Evolutionary conservation across 2,797 vertebrate genomes (phyloP).

Genomic region (Hydrophis major): DNA sequence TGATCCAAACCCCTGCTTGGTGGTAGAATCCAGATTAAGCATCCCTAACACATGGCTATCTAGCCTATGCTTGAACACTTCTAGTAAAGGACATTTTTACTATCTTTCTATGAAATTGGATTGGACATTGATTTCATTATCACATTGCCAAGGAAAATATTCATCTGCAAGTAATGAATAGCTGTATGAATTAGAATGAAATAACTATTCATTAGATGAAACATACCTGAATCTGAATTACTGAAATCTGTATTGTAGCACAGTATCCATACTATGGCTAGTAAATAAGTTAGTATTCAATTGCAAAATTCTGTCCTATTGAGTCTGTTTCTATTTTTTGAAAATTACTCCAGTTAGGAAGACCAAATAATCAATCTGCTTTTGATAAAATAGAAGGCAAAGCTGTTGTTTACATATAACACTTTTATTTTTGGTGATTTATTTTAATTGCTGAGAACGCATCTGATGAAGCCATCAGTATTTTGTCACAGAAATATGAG

Average conservation of each 20-base stretch:
- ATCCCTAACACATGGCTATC: background rate
- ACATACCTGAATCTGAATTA: background rate
- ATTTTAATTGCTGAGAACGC: background rate
- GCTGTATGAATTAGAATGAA: constrained; percentile 2
- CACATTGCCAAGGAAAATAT: background rate
- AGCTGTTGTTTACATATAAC: constrained; percentile 5
- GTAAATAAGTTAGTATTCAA: background rate
- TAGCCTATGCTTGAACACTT: background rate
- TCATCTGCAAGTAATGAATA: background rate
- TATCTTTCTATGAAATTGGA: background rate
- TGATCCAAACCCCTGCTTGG: background rate
- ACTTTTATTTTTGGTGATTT: constrained; percentile 5
- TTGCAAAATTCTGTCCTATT: background rate
- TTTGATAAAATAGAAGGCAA: constrained; percentile 11
- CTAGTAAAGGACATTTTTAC: background rate
- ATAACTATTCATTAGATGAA: background rate
- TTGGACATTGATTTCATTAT: background rate
- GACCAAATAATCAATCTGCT: background rate
- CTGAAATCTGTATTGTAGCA: background rate
- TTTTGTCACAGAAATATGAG: constrained; percentile 16
- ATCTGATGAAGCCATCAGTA: constrained; percentile 7
- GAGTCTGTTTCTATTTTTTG: background rate
- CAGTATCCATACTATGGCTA: background rate
- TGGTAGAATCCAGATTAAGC: background rate
- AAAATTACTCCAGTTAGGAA: background rate